Conservation (phyloP, 2,888 invertebrate species). For the Malacosoma neustria region DNA sequence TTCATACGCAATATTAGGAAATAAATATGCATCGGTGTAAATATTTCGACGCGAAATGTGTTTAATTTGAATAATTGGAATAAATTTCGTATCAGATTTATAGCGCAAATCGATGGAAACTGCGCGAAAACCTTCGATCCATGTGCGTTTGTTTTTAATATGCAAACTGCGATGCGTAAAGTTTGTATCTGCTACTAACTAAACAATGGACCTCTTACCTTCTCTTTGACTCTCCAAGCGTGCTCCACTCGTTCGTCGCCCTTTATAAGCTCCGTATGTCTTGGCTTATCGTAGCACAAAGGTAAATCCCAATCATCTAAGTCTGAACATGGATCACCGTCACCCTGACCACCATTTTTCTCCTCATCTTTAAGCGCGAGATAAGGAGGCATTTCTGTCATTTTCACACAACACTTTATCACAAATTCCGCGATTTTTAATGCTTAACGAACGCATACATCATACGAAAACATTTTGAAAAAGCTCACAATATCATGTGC, state of each 20-base stretch:
- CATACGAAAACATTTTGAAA: constrained; percentile 52
- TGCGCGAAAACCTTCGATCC: constrained; percentile 11
- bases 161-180: constrained; percentile 29
- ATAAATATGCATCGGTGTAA: too few species aligned
- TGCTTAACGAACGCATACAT: constrained; percentile 33
- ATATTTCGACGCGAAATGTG: too few species aligned
- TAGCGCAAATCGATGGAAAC: too few species aligned
- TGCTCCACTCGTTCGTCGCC: constrained; percentile 81
- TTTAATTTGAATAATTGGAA: too few species aligned
- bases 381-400: constrained; percentile 73
- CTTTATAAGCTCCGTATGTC: constrained; percentile 67
- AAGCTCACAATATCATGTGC: constrained; percentile 57
- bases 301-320: constrained; percentile 81
- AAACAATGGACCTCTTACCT: constrained; percentile 69
- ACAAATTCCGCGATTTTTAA: constrained; percentile 30
- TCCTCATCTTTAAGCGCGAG: constrained; percentile 62
- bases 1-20: too few species aligned
- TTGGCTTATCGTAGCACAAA: constrained; percentile 81
- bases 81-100: too few species aligned
- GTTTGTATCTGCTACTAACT: constrained; percentile 11
- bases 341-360: constrained; percentile 51
- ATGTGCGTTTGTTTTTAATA: constrained; percentile 63
- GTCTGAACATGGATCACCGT: constrained; percentile 55
- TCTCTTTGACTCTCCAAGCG: constrained; percentile 94
- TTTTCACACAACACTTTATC: constrained; percentile 50